phyloP scores from a whole-genome alignment of 2,113 vertebrate species.

The Chamaea fasciata region DNA sequence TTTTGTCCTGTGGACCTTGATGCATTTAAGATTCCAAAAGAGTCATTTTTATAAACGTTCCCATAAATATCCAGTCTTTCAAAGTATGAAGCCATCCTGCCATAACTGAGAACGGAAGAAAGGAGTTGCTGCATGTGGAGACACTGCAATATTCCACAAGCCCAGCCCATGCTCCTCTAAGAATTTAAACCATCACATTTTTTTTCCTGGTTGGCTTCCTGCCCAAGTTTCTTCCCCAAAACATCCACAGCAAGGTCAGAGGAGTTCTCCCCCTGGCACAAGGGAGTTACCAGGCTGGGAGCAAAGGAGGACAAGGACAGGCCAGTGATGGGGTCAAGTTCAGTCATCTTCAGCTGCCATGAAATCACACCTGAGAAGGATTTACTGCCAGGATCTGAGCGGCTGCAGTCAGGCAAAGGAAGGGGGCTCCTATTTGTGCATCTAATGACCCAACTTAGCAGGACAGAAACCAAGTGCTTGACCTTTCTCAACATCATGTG shows the following conservation, averaged over 20 bases:
- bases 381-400: not conserved
- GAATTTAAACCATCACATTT: not conserved
- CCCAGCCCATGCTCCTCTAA: not conserved
- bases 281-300: not conserved
- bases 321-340: not conserved
- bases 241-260: not conserved
- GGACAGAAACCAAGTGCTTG: slow-evolving; percentile 3
- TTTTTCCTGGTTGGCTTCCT: not conserved
- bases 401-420: not conserved
- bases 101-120: not conserved
- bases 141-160: not conserved
- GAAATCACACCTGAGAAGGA: slow-evolving; percentile 19
- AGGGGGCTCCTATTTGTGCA: not conserved
- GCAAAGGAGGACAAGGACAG: not conserved
- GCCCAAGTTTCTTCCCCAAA: not conserved
- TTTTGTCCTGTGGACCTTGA: not conserved
- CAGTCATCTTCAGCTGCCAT: not conserved
- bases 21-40: not conserved
- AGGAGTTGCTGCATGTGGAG: not conserved
- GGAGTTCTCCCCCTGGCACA: not conserved
- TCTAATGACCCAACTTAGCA: not conserved
- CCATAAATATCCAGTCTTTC: not conserved
- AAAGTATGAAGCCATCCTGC: not conserved
- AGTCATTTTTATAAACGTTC: not conserved
- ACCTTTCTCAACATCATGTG: slow-evolving; percentile 23